Evolutionary conservation across 2,113 vertebrate genomes (phyloP).

Genomic region (Rynchops niger): DNA sequence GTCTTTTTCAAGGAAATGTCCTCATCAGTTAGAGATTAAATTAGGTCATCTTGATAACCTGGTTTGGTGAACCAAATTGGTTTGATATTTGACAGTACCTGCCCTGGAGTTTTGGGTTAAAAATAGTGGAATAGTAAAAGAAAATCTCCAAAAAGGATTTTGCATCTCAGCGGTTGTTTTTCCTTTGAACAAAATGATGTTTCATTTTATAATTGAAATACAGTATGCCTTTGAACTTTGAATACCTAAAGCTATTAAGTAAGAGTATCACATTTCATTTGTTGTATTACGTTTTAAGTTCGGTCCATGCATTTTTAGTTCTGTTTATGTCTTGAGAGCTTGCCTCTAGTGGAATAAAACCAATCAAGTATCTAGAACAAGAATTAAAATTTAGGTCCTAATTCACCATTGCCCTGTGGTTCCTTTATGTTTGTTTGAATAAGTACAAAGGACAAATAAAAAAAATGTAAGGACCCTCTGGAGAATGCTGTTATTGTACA

Average conservation of each 20-base stretch:
- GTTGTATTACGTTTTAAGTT: slow-evolving; percentile 47
- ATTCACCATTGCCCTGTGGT: background rate
- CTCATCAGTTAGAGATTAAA: slow-evolving; percentile 32
- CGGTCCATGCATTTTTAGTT: slow-evolving; percentile 53
- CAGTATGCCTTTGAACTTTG: slow-evolving; percentile 37
- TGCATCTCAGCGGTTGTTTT: background rate
- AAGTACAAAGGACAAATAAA: slow-evolving; percentile 7
- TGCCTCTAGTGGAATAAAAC: slow-evolving; percentile 43
- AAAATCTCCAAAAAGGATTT: slow-evolving; percentile 12
- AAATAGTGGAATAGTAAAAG: slow-evolving; percentile 12
- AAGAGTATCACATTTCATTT: slow-evolving; percentile 37
- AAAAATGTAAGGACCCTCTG: background rate
- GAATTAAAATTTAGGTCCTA: slow-evolving; percentile 20
- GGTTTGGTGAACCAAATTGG: slow-evolving; percentile 16
- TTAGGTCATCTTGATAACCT: slow-evolving; percentile 41
- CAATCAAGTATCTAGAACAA: slow-evolving; percentile 19
- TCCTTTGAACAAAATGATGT: slow-evolving; percentile 22
- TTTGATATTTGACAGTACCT: background rate
- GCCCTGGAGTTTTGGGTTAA: background rate
- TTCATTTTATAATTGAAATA: slow-evolving; percentile 51
- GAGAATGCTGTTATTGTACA: background rate
- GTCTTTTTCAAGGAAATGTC: slow-evolving; percentile 12
- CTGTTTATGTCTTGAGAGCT: slow-evolving; percentile 40
- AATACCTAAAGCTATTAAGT: slow-evolving; percentile 23
- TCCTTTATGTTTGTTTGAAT: slow-evolving; percentile 20